Conservation (phyloP, 1,140 invertebrate genomes). For the Cyclargus thomasi region DNA sequence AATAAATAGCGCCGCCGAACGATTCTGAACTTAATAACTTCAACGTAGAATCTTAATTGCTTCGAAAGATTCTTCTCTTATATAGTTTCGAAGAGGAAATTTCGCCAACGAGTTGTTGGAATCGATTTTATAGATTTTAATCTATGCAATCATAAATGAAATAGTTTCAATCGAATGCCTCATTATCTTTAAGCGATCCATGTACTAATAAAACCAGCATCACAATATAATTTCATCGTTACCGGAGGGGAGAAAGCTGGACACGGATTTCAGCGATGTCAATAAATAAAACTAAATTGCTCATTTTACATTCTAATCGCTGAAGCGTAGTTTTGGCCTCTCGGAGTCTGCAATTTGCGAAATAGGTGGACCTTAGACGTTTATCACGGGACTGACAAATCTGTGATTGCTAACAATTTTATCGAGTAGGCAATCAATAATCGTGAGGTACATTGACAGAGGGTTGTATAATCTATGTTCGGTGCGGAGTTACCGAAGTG, state of each 20-base stretch:
- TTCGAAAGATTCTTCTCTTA: neutral
- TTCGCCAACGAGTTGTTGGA: constrained; percentile 9
- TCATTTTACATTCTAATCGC: neutral
- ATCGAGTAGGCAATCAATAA: constrained; percentile 15
- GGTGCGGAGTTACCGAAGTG: constrained; percentile 60
- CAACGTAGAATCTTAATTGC: constrained; percentile 16
- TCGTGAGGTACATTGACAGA: constrained; percentile 23
- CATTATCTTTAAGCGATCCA: neutral
- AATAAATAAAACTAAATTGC: neutral
- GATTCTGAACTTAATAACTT: constrained; percentile 21
- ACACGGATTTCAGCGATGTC: neutral
- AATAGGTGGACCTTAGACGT: neutral
- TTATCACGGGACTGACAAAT: neutral
- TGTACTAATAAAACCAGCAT: neutral
- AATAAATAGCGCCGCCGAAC: constrained; percentile 13
- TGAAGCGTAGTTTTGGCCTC: neutral
- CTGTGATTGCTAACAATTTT: neutral
- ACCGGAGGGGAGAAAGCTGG: neutral
- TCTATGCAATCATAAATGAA: neutral
- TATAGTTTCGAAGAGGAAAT: constrained; percentile 1
- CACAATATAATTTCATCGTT: neutral
- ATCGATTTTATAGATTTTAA: neutral
- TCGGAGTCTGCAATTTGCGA: too few relatives aligned
- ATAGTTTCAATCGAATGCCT: neutral
- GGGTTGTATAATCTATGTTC: constrained; percentile 31